Evolutionary conservation across 2,797 vertebrate genomes (phyloP), one percentile per base, ranked within the genome.

Genomic region (Poeciliopsis gracilis): DNA sequence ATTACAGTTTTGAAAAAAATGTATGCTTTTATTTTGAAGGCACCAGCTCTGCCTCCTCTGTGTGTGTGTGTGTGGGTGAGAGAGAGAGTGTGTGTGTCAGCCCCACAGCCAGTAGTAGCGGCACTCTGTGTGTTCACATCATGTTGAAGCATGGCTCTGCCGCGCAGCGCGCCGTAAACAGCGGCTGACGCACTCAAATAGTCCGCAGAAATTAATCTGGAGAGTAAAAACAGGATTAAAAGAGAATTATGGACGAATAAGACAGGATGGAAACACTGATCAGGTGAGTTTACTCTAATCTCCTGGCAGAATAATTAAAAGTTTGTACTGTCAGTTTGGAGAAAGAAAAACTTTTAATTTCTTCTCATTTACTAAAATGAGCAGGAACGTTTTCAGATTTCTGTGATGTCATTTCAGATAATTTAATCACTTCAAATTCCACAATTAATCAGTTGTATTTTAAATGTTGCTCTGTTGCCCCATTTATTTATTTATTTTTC

Each of bases 11-110:
- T 12, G 23, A 49, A 20, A 20, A 72, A 63, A 53, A 3, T 33
- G 0, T 18, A 28, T 61, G 69, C 76, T 72, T 72, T 78, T 78
- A 78, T 78, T 61, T 36, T 78, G 77, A 78, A 78, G 43, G 53
- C 41, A 5, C 13, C 15, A 23, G 47, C n/a, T 13, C 53, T 78
- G 69, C 43, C 43, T 78, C 30, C 23, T 23, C 36, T 13, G 66
- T 55, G 63, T 16, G 30, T 28, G 46, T 51, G 49, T 38, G 63
- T 43, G 46, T 41, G 49, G 23, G 36, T 8, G 66, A 45, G 66
- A 57, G 36, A 11, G 47, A 38, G 51, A 4, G 33, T 28, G 66
- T 8, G 75, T 41, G 75, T 41, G 36, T 16, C 28, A 23, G 49
- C n/a, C 20, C 51, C 49, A 33, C 38, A 46, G 76, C 12, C 18